phyloP scores from a whole-genome alignment of 53 echinoderm and acorn worm genomes.

The Astropecten irregularis region DNA sequence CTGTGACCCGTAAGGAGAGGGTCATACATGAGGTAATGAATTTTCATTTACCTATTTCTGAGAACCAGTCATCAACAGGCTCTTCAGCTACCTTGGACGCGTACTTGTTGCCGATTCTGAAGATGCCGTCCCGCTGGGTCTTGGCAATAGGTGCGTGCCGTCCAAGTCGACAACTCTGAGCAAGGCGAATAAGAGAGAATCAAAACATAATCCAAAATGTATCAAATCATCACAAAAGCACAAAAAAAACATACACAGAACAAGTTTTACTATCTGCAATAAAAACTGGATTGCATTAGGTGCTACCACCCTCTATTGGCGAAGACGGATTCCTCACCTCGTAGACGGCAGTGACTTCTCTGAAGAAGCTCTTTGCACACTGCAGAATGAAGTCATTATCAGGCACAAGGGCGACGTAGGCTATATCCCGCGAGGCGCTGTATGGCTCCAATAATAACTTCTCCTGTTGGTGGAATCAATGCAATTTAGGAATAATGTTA shows the following conservation, averaged over 20 bases:
- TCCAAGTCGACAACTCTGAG: conserved; percentile 89
- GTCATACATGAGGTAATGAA: too few relatives aligned
- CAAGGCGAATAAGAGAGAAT: conserved; percentile 3
- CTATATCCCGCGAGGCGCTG: conserved; percentile 85
- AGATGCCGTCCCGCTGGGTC: conserved; percentile 86
- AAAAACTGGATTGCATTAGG: too few relatives aligned
- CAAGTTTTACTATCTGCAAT: too few relatives aligned
- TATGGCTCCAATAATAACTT: conserved; percentile 93
- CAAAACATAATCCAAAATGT: not conserved
- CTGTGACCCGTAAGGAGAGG: too few relatives aligned
- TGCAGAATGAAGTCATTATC: conserved; percentile 85
- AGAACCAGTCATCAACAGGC: conserved; percentile 86
- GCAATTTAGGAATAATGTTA: not conserved
- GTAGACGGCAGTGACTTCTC: conserved; percentile 93
- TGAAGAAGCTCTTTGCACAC: conserved; percentile 86
- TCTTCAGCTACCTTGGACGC: conserved; percentile 81
- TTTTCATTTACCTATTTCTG: conserved; percentile 74
- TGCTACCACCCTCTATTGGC: too few relatives aligned
- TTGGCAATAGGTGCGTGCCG: conserved; percentile 89
- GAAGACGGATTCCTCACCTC: conserved; percentile 83
- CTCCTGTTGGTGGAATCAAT: conserved; percentile 73
- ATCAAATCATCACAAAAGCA: too few relatives aligned
- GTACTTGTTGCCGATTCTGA: conserved; percentile 88
- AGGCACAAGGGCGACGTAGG: conserved; percentile 92
- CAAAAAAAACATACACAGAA: too few relatives aligned